These are phyloP conservation scores for Mesorhabditis sp. DNA, from an alignment of 2,888 invertebrate species.

Conservation along the genomic window DNA sequence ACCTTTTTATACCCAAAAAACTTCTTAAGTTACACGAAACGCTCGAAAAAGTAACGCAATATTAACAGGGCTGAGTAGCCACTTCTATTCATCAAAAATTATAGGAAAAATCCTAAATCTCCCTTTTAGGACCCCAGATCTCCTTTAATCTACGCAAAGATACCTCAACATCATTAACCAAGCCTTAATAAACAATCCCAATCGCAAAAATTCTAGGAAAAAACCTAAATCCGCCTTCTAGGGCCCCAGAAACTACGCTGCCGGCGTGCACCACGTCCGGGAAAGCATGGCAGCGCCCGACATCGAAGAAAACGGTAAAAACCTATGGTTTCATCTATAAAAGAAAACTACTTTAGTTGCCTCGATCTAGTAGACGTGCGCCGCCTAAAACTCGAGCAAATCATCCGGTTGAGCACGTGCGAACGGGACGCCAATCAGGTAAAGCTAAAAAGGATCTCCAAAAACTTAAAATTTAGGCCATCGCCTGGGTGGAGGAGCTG, in stretches of 20 bases:
- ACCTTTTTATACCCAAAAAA: no score
- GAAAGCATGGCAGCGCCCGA: slow-evolving; percentile 25
- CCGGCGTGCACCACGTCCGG: slow-evolving; percentile 72
- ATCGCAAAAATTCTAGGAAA: not conserved
- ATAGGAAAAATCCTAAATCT: no score
- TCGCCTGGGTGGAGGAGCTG: slow-evolving; percentile 75
- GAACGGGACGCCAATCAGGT: slow-evolving; percentile 74
- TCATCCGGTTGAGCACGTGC: slow-evolving; percentile 72
- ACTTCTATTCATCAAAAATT: no score
- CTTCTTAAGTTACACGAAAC: no score
- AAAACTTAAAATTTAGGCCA: slow-evolving; percentile 63
- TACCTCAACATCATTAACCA: no score
- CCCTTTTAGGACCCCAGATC: no score
- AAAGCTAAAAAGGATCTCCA: slow-evolving; percentile 11
- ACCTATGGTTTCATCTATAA: not conserved
- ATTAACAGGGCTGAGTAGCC: no score
- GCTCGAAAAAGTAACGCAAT: no score
- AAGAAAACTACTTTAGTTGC: slow-evolving; percentile 54
- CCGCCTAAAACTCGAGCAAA: slow-evolving; percentile 75
- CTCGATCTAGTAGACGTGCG: slow-evolving; percentile 73
- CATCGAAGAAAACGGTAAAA: slow-evolving; percentile 28
- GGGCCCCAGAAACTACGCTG: slow-evolving; percentile 68
- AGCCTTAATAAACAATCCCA: no score
- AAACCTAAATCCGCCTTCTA: slow-evolving; percentile 63
- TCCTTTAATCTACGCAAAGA: no score